Conservation (phyloP, 2,888 invertebrate genomes). For the Philaethria dido region DNA sequence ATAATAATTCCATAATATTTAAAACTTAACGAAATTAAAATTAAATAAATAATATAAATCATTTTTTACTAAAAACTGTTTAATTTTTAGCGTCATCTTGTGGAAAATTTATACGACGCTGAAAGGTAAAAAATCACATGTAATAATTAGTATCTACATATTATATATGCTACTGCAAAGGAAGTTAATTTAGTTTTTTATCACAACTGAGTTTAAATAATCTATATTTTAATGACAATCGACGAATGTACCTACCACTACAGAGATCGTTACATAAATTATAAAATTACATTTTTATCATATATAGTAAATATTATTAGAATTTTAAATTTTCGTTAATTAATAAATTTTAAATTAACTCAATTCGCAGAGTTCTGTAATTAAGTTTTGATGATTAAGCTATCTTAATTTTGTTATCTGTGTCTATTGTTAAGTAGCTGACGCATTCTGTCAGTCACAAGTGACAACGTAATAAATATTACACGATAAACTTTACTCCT, state of each 20-base stretch:
- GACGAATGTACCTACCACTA: background rate
- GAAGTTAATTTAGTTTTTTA: conserved; percentile 2
- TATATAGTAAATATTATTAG: background rate
- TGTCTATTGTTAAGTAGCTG: conserved; percentile 28
- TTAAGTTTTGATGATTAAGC: background rate
- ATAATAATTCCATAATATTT: no score
- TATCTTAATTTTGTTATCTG: conserved; percentile 23
- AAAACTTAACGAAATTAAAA: no score
- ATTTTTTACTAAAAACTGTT: background rate
- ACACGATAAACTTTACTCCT: conserved; percentile 40
- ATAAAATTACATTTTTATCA: background rate
- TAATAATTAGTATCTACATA: background rate
- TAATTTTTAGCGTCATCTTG: background rate
- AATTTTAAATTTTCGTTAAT: background rate
- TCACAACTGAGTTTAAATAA: background rate
- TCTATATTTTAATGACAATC: conserved; percentile 5
- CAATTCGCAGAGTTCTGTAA: background rate
- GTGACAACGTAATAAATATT: conserved; percentile 35
- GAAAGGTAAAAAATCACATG: background rate
- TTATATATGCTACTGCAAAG: background rate
- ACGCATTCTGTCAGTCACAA: conserved; percentile 32
- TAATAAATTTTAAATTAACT: background rate
- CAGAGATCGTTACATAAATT: background rate
- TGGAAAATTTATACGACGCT: background rate
- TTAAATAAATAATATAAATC: no score